Base-by-base conservation (phyloP, 2,888 invertebrate genomes). In the Lamellibrachia satsuma region DNA sequence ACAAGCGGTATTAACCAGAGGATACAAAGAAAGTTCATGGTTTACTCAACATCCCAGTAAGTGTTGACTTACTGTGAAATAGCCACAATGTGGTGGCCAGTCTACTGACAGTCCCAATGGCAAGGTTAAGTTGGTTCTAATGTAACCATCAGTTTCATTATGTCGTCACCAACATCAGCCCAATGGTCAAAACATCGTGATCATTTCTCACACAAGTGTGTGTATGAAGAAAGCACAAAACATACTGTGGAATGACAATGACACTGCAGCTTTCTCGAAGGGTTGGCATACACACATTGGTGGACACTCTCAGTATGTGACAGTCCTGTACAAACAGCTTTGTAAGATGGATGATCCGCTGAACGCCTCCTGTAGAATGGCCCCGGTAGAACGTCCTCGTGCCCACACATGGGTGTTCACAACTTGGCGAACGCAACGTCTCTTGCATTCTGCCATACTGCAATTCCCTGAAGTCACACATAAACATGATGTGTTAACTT, bases 401-500 rank as follows among this genome's bases (percentile, higher is more conserved):
- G 22, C 55, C 55, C 91, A 91, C 6, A 4, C 7, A 91, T 15
- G 52, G 7, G 52, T 90, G 22, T 90, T 93, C 93, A 94, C 92
- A 94, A 93, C 92, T 94, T 94, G 52, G 90, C 93, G 90, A 94
- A 94, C 6, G 75, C 75, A 60, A 94, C 92, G 27, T 94, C 94
- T 92, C 93, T 94, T 91, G 93, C 93, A 90, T 93, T 94, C 91
- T 94, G 94, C 94, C 94, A 94, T 9, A 94, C 52, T 9, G 91
- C 57, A 52, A 94, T 94, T 90, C 94, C 93, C 94, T 94, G 94
- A 52, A 94, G 93, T 27, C 90, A 57, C n/a, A 90, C 93, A 27
- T 52, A 90, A 90, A 90, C n/a, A 90, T 8, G 22, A 93, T 11
- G 11, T 75, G 39, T 92, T 27, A 11, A n/a, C 52, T 91, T 92